These are phyloP conservation scores for Rutpela maculata DNA, from an alignment of 2,888 invertebrate species.

Conservation along the genomic window DNA sequence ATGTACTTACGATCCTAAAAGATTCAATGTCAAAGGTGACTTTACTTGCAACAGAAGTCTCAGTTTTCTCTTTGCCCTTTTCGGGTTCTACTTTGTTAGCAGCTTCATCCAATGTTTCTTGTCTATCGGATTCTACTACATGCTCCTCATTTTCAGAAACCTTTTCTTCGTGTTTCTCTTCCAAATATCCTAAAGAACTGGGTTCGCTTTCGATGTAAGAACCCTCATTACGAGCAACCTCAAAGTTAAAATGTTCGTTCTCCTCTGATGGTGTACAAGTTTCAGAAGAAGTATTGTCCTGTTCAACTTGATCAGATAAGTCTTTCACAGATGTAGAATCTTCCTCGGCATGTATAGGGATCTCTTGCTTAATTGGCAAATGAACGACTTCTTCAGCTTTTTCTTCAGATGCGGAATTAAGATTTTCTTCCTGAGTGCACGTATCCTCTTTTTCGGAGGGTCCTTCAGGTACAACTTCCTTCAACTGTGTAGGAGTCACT, in stretches of 20 bases:
- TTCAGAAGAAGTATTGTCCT: background rate
- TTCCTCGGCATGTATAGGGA: background rate
- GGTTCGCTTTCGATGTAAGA: background rate
- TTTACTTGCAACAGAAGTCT: background rate
- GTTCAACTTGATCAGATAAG: background rate
- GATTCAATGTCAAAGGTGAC: background rate
- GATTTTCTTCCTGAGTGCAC: background rate
- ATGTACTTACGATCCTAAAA: slow-evolving; percentile 17
- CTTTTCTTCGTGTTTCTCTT: background rate
- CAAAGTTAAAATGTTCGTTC: slow-evolving; percentile 14
- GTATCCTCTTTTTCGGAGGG: background rate
- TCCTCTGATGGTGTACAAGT: background rate
- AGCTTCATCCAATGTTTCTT: background rate
- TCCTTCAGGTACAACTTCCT: background rate
- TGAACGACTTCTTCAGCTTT: background rate
- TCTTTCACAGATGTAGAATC: background rate
- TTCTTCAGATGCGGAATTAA: background rate
- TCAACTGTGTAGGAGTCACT: background rate
- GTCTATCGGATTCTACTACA: background rate
- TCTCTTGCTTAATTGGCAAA: background rate
- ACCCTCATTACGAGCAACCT: slow-evolving; percentile 20
- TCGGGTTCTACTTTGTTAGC: background rate
- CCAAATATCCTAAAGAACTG: background rate
- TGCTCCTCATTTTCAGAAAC: background rate
- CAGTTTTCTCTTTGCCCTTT: background rate